Evolutionary conservation across 23 tunicate genomes (phyloP).

Genomic region (Ciona savignyi): DNA sequence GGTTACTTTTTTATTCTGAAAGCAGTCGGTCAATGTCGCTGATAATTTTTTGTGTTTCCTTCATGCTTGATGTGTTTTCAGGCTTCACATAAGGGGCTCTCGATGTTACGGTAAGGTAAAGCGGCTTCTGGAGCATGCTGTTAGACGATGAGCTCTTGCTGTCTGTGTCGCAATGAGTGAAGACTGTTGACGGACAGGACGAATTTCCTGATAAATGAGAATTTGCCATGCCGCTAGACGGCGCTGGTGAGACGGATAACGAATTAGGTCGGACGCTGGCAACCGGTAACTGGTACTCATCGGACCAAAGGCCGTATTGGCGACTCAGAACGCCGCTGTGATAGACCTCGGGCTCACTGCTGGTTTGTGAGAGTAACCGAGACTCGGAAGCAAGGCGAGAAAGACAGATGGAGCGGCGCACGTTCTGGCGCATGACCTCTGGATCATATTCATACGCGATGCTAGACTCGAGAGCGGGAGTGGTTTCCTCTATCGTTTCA

Average conservation of each 20-base stretch:
- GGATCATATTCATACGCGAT: conserved; percentile 18
- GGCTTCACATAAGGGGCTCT: background rate
- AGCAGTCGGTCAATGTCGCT: conserved; percentile 14
- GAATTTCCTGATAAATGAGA: conserved; percentile 16
- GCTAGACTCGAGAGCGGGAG: conserved; percentile 5
- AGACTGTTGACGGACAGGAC: conserved; percentile 9
- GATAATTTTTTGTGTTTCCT: conserved; percentile 21
- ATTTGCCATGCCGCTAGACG: conserved; percentile 22
- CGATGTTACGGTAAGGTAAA: background rate
- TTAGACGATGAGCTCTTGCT: background rate
- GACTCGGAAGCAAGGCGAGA: conserved; percentile 18
- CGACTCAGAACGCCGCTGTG: background rate
- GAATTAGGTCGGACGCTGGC: conserved; percentile 10
- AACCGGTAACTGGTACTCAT: background rate
- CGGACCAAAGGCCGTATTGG: background rate
- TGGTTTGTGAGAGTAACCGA: conserved; percentile 3
- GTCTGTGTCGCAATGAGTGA: background rate
- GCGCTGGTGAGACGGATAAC: conserved; percentile 24
- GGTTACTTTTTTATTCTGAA: background rate
- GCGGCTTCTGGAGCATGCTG: background rate
- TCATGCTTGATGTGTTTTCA: conserved; percentile 3
- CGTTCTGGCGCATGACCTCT: conserved; percentile 19
- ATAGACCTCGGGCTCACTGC: background rate
- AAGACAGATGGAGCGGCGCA: conserved; percentile 18
- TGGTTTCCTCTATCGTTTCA: conserved; percentile 17